These are phyloP conservation scores for Aphelocoma californica DNA, from an alignment of 2,797 vertebrate genomes.

Conservation along the genomic window DNA sequence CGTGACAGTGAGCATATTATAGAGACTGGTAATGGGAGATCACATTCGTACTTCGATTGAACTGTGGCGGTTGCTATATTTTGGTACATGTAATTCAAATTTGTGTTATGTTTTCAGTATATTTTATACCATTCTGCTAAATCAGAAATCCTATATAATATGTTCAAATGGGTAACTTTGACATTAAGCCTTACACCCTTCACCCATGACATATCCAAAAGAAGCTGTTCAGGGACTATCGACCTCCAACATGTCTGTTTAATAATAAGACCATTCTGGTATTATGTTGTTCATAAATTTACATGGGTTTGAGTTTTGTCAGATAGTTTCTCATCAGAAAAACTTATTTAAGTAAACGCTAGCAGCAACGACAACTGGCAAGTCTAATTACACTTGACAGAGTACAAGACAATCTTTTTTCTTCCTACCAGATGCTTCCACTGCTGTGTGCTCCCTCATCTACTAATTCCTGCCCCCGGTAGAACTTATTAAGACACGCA, in stretches of 20 bases:
- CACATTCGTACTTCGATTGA: neutral
- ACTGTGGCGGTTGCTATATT: neutral
- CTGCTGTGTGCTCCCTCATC: conserved; percentile 52
- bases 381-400: conserved; percentile 76
- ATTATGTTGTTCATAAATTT: conserved; percentile 33
- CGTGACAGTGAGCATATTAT: neutral
- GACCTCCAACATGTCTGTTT: neutral
- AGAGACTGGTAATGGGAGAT: neutral
- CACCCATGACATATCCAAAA: neutral
- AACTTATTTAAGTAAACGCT: conserved; percentile 66
- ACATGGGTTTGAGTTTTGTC: conserved; percentile 42
- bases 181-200: neutral
- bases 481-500: conserved; percentile 71
- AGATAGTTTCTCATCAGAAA: conserved; percentile 57
- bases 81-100: neutral
- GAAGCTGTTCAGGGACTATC: neutral
- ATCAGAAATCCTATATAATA: neutral
- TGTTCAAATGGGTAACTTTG: neutral
- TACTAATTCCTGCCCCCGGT: conserved; percentile 69
- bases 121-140: neutral
- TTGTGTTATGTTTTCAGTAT: neutral
- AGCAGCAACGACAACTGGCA: conserved; percentile 69
- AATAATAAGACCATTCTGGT: conserved; percentile 20
- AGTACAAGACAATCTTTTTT: conserved; percentile 68
- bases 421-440: conserved; percentile 71